These are phyloP conservation scores for Ammodytes marinus DNA, from an alignment of 2,113 vertebrate species.

Conservation along the genomic window DNA sequence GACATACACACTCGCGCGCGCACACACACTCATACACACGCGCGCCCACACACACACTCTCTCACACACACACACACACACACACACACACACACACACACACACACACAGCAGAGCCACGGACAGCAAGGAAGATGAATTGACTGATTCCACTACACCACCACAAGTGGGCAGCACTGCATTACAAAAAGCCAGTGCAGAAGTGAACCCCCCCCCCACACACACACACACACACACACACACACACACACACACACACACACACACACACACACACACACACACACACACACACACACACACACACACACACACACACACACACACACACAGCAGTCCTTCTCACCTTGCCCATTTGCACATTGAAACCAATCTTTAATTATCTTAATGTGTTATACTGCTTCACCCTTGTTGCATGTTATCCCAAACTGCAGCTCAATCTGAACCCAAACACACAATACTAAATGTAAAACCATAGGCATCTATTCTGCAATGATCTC, in stretches of 20 bases:
- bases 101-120: not conserved
- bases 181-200: not conserved
- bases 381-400: not conserved
- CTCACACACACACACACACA: not conserved
- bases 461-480: not conserved
- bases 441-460: too few relatives aligned
- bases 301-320: too few relatives aligned
- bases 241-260: too few relatives aligned
- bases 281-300: too few relatives aligned
- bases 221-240: too few relatives aligned
- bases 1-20: too few relatives aligned
- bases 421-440: not conserved
- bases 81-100: not conserved
- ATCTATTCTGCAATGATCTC: too few relatives aligned
- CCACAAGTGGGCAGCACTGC: conserved; percentile 67
- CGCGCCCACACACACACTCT: too few relatives aligned
- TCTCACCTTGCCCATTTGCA: not conserved
- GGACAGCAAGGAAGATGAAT: not conserved
- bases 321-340: too few relatives aligned
- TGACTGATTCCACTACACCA: conserved; percentile 9
- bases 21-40: too few relatives aligned
- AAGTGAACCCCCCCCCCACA: not conserved
- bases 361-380: not conserved
- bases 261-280: too few relatives aligned
- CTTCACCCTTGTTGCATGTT: not conserved